Conservation (phyloP, 2,113 vertebrate genomes). For the Corythornis vintsioides region DNA sequence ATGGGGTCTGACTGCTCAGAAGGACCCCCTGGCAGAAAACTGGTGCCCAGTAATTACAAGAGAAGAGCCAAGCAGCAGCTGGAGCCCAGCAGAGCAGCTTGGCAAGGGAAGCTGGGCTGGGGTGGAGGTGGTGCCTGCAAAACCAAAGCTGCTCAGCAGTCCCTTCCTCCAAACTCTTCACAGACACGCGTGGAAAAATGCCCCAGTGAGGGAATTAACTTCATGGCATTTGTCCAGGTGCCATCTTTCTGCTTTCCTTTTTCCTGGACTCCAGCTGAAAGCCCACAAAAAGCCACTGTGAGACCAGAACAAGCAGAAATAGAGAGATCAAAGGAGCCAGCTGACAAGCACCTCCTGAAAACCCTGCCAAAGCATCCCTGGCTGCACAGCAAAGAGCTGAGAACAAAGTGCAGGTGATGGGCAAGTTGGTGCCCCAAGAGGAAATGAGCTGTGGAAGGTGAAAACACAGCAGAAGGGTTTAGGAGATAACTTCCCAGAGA, state of each 20-base stretch:
- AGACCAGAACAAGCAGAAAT: background rate
- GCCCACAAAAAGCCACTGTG: background rate
- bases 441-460: background rate
- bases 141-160: background rate
- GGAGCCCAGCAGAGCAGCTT: background rate
- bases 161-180: background rate
- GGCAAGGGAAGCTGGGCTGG: background rate
- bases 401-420: background rate
- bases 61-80: background rate
- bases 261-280: background rate
- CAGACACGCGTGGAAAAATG: background rate
- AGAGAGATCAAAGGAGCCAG: background rate
- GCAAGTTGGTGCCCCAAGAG: rapidly evolving
- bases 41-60: background rate
- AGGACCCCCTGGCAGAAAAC: background rate
- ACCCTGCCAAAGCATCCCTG: background rate
- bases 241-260: background rate
- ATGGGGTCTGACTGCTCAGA: rapidly evolving
- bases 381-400: background rate
- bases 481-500: background rate
- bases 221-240: background rate
- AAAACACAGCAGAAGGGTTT: background rate
- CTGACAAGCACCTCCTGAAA: background rate
- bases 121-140: background rate
- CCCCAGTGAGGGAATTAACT: background rate